Conservation (phyloP, 2,113 vertebrate species). For the Coryphaenoides rupestris region DNA sequence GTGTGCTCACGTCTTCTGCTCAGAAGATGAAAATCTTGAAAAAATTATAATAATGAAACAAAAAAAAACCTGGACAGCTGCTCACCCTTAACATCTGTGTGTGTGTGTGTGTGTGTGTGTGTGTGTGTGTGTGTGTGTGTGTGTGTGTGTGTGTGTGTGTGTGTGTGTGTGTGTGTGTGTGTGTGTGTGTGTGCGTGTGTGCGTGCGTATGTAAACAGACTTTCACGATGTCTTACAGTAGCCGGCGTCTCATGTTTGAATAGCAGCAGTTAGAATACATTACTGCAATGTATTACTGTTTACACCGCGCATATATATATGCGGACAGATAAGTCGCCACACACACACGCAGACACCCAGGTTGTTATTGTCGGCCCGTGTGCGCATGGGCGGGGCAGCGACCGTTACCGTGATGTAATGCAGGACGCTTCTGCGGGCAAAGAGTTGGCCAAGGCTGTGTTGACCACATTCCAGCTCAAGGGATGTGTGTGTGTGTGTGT, state of each 20-base stretch:
- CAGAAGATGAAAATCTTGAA: no score
- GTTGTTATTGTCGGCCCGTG: not conserved
- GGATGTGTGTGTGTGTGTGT: conserved; percentile 5
- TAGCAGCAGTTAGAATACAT: not conserved
- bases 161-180: not conserved
- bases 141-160: no score
- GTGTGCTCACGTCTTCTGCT: no score
- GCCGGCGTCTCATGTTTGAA: no score
- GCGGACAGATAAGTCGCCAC: not conserved
- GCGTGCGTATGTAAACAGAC: no score
- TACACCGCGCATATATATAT: not conserved
- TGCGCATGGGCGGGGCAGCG: conserved; percentile 13
- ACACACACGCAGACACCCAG: not conserved
- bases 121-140: not conserved
- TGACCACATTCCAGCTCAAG: not conserved
- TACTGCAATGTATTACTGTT: not conserved
- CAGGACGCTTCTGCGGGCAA: conserved; percentile 30
- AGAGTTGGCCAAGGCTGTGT: conserved; percentile 25
- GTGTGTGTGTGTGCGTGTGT: no score
- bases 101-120: not conserved
- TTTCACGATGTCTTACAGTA: no score
- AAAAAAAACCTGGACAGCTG: no score
- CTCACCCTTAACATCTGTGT: not conserved
- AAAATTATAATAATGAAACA: no score
- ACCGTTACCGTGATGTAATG: conserved; percentile 59